phyloP scores from a whole-genome alignment of 2,888 invertebrate genomes.

The Epiblema foenella region DNA sequence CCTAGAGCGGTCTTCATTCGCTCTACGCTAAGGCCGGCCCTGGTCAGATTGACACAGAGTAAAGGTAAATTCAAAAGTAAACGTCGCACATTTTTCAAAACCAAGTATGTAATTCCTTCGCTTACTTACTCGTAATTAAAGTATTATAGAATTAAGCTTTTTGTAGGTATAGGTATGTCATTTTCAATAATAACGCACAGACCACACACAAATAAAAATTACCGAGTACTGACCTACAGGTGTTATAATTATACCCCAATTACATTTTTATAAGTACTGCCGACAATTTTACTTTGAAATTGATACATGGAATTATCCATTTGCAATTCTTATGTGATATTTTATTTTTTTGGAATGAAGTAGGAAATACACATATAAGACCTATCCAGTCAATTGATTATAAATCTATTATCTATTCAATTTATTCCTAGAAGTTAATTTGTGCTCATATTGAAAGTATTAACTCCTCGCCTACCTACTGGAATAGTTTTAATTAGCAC shows the following conservation, averaged over 20 bases:
- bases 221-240: background rate
- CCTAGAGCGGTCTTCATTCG: too few species aligned
- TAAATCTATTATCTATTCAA: background rate
- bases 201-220: background rate
- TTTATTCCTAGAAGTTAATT: background rate
- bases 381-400: background rate
- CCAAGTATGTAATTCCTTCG: constrained; percentile 19
- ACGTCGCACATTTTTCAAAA: constrained; percentile 3
- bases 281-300: background rate
- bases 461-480: background rate
- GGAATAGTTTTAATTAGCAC: background rate
- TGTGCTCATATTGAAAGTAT: background rate
- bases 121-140: constrained; percentile 45
- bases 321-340: background rate
- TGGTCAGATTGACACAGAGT: too few species aligned
- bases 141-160: constrained; percentile 27
- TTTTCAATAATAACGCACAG: background rate
- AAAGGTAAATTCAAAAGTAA: constrained; percentile 8
- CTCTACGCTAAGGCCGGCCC: too few species aligned
- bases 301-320: too few species aligned
- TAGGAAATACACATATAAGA: too few species aligned
- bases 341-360: background rate
- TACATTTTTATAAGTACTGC: background rate
- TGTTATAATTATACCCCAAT: background rate
- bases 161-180: background rate